Percentiles rank a stretch among this genome's conserved stretches.
phyloP scores from a whole-genome alignment of 2,888 invertebrate genomes.

The Temnothorax ravouxi region DNA sequence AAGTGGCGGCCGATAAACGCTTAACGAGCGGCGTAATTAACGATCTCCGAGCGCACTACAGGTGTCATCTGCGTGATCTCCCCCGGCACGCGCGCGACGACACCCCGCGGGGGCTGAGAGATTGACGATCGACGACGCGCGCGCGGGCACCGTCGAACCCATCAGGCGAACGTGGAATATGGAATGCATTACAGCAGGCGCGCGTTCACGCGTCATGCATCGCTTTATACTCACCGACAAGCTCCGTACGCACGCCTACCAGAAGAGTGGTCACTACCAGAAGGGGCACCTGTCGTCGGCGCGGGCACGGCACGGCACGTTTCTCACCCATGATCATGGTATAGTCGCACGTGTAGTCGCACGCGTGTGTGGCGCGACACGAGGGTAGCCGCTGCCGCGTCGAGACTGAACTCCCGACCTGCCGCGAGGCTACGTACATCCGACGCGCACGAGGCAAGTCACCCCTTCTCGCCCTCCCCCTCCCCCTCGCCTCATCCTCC shows the following conservation, averaged over 20 bases:
- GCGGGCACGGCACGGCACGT: conserved; percentile 74
- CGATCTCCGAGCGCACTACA: conserved; percentile 20
- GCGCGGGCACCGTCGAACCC: background rate
- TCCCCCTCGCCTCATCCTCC: background rate
- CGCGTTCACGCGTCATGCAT: no score
- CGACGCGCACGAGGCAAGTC: conserved; percentile 74
- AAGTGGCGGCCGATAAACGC: conserved; percentile 15
- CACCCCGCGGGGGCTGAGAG: background rate
- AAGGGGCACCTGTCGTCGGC: conserved; percentile 74
- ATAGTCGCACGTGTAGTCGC: conserved; percentile 30
- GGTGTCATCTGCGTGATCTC: conserved; percentile 8
- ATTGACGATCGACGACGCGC: background rate
- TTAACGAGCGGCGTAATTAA: conserved; percentile 41
- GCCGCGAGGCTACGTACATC: conserved; percentile 81
- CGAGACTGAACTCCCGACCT: conserved; percentile 83
- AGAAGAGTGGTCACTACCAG: conserved; percentile 77
- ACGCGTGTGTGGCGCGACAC: conserved; percentile 51
- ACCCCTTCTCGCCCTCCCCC: conserved; percentile 51
- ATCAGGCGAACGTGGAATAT: background rate
- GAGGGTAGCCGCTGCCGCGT: conserved; percentile 84
- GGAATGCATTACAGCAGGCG: background rate
- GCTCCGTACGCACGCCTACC: conserved; percentile 80
- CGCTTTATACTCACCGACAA: conserved; percentile 83
- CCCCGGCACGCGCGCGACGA: conserved; percentile 19
- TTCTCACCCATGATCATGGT: conserved; percentile 70